Base-by-base conservation (phyloP, 2,797 vertebrate genomes). In the Melanotaenia trifasciata region DNA sequence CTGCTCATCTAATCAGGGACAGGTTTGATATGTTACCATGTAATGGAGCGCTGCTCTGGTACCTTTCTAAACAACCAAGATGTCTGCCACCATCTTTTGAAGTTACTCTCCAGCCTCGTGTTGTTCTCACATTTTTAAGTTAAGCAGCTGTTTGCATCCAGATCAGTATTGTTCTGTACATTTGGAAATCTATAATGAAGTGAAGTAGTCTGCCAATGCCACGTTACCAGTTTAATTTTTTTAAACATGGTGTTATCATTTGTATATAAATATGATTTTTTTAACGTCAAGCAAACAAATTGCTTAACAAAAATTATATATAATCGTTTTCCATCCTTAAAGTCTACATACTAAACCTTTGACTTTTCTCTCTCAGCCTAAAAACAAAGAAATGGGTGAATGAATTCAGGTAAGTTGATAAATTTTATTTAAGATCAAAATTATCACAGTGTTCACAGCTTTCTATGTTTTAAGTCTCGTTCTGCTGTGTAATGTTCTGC, bases 341-440 rank as follows among this genome's bases (percentile, higher is more conserved):
- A 56, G 4, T 56, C 13, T 53, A 9, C 32, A 56, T n/a, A 28
- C 9, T 50, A 24, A n/a, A 22, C 20, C 1, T 59, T 40, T 0
- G 10, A 36, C 0, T 9, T 47, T 50, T 68, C 50, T 54, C 24
- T 33, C 26, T 9, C 70, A 98, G 97, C 80, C 64, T 98, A 53
- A 96, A 94, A 88, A 95, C 91, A 24, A 97, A 98, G 93, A 97
- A 96, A 82, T 97, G 95, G 95, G 96, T 98, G 73, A 96, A 97
- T 1, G 97, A 98, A 83, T 95, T 97, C 91, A 95, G 97, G 97
- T 97, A 82, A 95, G 93, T 12, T 58, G 4, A 14, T 28, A 54
- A 58, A 51, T 9, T 59, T 43, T 0, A 36, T n/a, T 26, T 5
- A 45, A 1, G 0, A 59, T 5, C 1, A 22, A 20, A 71, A 38